Conservation (phyloP, 2,113 vertebrate species). For the Otolemur garnettii region DNA sequence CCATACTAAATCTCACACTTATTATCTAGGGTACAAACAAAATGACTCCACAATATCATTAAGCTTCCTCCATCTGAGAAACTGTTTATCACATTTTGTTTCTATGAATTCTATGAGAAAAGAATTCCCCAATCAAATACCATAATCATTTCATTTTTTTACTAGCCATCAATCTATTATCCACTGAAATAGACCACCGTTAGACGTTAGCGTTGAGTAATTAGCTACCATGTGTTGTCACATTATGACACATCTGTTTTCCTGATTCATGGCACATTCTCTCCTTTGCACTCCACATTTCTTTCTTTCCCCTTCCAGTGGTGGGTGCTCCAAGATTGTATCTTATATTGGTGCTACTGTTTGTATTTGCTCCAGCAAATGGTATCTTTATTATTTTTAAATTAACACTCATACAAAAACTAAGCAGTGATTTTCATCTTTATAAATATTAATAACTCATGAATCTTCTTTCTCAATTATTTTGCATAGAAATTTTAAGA, state of each 20-base stretch:
- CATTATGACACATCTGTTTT: slow-evolving; percentile 19
- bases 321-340: not conserved
- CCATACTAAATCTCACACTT: slow-evolving; percentile 5
- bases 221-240: not conserved
- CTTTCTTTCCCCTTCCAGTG: not conserved
- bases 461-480: not conserved
- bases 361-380: not conserved
- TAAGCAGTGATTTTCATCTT: not conserved
- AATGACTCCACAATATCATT: slow-evolving; percentile 60
- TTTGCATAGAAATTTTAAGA: not conserved
- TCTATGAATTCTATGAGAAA: not conserved
- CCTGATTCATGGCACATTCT: not conserved
- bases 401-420: not conserved
- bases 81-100: slow-evolving; percentile 48
- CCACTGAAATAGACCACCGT: not conserved
- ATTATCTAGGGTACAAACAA: slow-evolving; percentile 34
- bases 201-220: not conserved
- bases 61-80: slow-evolving; percentile 37
- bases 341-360: not conserved
- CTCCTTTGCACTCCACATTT: not conserved
- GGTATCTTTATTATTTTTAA: not conserved
- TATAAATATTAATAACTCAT: not conserved
- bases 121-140: not conserved
- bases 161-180: not conserved
- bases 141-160: slow-evolving; percentile 9